A percentile compares a stretch with the other conserved stretches of the same genome.
Conservation (phyloP, 2,113 vertebrate species). For the Cavia porcellus region DNA sequence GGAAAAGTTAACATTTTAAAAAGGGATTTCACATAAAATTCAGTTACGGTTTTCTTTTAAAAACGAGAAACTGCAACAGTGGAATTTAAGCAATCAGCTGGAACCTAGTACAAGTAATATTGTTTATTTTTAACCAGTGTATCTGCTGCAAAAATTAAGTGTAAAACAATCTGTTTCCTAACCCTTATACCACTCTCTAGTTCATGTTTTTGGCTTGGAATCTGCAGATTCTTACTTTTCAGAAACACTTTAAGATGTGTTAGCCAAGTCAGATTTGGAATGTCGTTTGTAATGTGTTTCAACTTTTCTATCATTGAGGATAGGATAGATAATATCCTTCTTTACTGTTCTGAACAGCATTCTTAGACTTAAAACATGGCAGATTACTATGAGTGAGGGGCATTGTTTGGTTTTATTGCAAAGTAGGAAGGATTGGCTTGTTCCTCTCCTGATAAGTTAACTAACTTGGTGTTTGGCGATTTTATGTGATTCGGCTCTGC, state of each 20-base stretch:
- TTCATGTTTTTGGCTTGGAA: conserved; percentile 42
- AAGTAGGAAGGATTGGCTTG: background rate
- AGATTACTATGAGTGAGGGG: background rate
- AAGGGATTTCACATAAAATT: background rate
- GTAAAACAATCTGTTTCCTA: background rate
- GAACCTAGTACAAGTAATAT: background rate
- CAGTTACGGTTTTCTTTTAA: conserved; percentile 15
- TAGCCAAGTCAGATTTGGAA: conserved; percentile 16
- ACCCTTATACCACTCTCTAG: background rate
- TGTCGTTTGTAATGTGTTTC: background rate
- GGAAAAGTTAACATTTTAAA: conserved; percentile 27
- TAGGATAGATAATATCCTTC: background rate
- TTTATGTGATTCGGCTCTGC: conserved; percentile 55
- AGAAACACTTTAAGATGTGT: background rate
- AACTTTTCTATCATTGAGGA: background rate
- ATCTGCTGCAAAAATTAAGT: background rate
- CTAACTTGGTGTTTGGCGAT: conserved; percentile 59
- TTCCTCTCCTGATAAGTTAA: conserved; percentile 1
- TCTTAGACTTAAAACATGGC: background rate
- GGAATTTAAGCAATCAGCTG: background rate
- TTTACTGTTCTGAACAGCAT: conserved; percentile 49
- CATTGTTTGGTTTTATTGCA: background rate
- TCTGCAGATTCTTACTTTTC: conserved; percentile 11
- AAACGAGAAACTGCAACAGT: conserved; percentile 25
- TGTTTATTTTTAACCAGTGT: background rate